Conservation (phyloP, 2,113 vertebrate species). For the Synodontis membranacea region DNA sequence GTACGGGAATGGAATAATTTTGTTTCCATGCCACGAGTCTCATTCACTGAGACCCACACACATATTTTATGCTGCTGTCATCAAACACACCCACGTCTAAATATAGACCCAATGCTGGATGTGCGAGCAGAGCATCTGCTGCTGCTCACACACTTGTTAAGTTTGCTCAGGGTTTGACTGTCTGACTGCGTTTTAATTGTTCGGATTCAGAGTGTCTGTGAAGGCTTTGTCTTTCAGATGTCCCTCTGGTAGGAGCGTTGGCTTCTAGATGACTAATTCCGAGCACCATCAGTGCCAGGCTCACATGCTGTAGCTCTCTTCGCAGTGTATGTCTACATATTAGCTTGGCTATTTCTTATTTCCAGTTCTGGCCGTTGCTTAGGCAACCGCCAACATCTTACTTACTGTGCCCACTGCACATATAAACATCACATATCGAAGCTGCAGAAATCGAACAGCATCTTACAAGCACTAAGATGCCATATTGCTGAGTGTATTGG, state of each 20-base stretch:
- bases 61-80: constrained; percentile 14
- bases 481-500: not conserved
- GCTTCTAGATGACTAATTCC: constrained; percentile 62
- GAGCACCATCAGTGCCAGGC: constrained; percentile 56
- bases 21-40: not conserved
- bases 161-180: not conserved
- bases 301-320: constrained; percentile 37
- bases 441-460: constrained; percentile 38
- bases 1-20: not conserved
- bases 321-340: constrained; percentile 44
- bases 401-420: constrained; percentile 49
- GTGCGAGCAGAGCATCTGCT: constrained; percentile 18
- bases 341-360: constrained; percentile 58
- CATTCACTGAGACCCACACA: not conserved
- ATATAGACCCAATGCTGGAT: constrained; percentile 34
- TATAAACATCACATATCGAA: constrained; percentile 56
- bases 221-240: constrained; percentile 10
- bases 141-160: constrained; percentile 1
- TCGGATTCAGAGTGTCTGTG: not conserved
- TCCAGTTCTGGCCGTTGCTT: constrained; percentile 68
- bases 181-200: not conserved
- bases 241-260: constrained; percentile 36
- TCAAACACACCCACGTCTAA: constrained; percentile 32
- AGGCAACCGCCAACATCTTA: constrained; percentile 65
- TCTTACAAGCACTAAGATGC: constrained; percentile 15